Evolutionary conservation across 2,888 invertebrate species (phyloP).

Genomic region (Odontothrips loti): DNA sequence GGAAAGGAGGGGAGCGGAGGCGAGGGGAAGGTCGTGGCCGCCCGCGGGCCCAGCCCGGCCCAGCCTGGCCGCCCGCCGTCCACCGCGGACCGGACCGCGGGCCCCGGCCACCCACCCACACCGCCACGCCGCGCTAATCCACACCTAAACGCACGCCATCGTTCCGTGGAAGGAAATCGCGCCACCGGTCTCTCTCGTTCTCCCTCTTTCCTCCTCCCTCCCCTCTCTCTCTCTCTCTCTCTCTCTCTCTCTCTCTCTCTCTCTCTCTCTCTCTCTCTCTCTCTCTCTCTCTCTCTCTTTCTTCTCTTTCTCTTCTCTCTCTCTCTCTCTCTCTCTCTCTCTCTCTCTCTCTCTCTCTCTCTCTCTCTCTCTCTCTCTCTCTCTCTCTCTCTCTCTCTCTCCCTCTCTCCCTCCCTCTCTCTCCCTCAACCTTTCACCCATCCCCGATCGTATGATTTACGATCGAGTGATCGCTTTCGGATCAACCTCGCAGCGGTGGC

Average conservation of each 20-base stretch:
- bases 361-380: too few species aligned
- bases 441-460: not conserved
- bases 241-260: not conserved
- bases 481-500: not conserved
- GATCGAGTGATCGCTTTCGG: slow-evolving; percentile 2
- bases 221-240: too few species aligned
- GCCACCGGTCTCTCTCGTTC: too few species aligned
- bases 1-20: not conserved
- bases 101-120: too few species aligned
- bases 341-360: not conserved
- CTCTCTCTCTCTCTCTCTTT: not conserved
- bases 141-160: too few species aligned
- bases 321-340: not conserved
- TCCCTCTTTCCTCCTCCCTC: too few species aligned
- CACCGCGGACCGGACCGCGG: too few species aligned
- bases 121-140: too few species aligned
- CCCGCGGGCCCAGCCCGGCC: not conserved
- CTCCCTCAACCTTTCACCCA: not conserved
- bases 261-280: not conserved
- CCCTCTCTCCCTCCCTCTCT: not conserved
- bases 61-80: not conserved
- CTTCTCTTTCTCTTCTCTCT: not conserved
- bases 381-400: not conserved
- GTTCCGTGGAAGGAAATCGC: too few species aligned
- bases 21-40: not conserved